Evolutionary conservation across 2,113 vertebrate species (phyloP).

Genomic region (Elaphurus davidianus): DNA sequence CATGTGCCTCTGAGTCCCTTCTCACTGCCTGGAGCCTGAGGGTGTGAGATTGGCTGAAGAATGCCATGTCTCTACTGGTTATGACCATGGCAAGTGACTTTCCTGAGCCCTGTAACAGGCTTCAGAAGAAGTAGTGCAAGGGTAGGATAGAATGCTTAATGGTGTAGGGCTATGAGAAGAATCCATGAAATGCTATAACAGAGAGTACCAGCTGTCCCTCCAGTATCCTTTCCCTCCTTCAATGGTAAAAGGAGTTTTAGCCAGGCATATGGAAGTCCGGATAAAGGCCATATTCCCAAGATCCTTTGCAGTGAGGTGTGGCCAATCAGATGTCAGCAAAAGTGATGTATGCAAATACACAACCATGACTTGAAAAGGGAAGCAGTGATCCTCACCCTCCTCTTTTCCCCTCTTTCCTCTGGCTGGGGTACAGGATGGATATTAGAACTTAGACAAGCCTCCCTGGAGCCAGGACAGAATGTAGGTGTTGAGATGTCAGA

Average conservation of each 20-base stretch:
- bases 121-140: neutral
- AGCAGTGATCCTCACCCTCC: neutral
- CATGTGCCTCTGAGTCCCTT: neutral
- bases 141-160: no score
- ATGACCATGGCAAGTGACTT: neutral
- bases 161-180: neutral
- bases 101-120: neutral
- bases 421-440: neutral
- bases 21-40: neutral
- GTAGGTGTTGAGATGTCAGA: neutral
- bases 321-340: neutral
- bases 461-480: neutral
- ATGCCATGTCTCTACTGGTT: neutral
- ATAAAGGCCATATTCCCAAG: neutral
- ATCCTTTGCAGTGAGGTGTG: neutral
- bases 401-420: neutral
- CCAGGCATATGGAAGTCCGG: neutral
- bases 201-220: neutral
- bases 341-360: neutral
- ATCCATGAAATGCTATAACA: neutral
- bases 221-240: neutral
- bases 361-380: neutral
- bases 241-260: neutral
- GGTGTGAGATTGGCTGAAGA: neutral
- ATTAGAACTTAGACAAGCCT: neutral